Evolutionary conservation across 2,888 invertebrate genomes (phyloP), one percentile per base, ranked within the genome.

Genomic region (Leucophenga montana): DNA sequence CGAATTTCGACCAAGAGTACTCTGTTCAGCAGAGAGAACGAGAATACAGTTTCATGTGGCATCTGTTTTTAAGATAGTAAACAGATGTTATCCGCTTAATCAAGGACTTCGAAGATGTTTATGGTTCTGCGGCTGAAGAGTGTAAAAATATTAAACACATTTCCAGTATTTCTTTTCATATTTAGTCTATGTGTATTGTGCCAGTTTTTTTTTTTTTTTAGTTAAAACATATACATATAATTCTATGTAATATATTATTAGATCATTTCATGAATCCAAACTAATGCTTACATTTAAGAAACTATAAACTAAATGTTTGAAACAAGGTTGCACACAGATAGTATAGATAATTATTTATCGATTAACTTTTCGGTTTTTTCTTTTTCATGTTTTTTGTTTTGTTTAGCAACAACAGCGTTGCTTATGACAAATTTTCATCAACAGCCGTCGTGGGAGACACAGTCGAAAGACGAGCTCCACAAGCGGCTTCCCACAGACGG

Each of bases 401-500:
- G 11, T 57, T 57, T 56, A 22, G 1, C 14, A 56, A 56, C 53
- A 18, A 48, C 6, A 3, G 50, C 50, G 18, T 18, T 50, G 18
- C 13, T 50, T 79, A 74, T 75, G 75, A 73, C 50, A 57, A 57
- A 57, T 79, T 82, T 68, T 73, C 73, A 70, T 83, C 83, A 73
- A 82, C 83, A 77, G 83, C 82, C 77, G 80, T 78, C 78, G 81
- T 81, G 83, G 83, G 83, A 66, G 82, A 82, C 82, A 83, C 78
- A 77, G 80, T 77, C 71, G 84, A 78, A 77, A 85, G 80, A 75
- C 85, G 85, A 76, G 78, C 85, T 76, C 85, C 86, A 80, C 85
- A 85, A 73, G 86, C 86, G 75, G 85, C 86, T 80, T 86, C 85
- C 86, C 86, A 86, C 75, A 86, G 81, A 77, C 85, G 86, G 79